A percentile compares a stretch with the other conserved stretches of the same genome.
These are phyloP conservation scores for Mallotus villosus DNA, from an alignment of 2,797 vertebrate species.

Conservation along the genomic window DNA sequence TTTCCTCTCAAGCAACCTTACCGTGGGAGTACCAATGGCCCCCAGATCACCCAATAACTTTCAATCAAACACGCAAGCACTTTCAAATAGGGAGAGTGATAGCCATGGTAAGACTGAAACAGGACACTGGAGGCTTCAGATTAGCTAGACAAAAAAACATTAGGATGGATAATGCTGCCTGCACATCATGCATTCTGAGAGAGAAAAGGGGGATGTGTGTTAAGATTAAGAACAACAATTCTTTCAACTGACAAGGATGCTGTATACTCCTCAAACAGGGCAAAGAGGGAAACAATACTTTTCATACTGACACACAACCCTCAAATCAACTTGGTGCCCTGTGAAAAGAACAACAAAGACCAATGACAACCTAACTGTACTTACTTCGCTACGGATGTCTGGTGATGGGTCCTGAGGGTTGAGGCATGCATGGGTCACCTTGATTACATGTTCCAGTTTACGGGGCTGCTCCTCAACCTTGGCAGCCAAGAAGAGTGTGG, in stretches of 20 bases:
- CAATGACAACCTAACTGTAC: conserved; percentile 28
- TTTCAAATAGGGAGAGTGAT: conserved; percentile 2
- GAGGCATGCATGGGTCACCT: conserved; percentile 89
- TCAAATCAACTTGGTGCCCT: background rate
- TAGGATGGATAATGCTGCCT: background rate
- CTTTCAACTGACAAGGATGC: background rate
- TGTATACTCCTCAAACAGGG: background rate
- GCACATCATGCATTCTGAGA: conserved; percentile 16
- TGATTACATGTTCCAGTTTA: conserved; percentile 92
- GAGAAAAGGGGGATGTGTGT: background rate
- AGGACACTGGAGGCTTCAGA: conserved; percentile 6
- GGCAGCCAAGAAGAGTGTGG: conserved; percentile 89
- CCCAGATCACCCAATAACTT: conserved; percentile 8
- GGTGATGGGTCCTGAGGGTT: conserved; percentile 87
- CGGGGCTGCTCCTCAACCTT: conserved; percentile 95
- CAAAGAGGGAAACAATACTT: background rate
- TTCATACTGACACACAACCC: background rate
- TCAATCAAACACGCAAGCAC: background rate
- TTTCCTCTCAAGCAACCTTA: conserved; percentile 17
- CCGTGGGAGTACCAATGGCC: conserved; percentile 5
- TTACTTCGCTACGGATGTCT: conserved; percentile 88
- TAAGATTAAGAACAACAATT: conserved; percentile 7
- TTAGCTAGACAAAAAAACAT: conserved; percentile 4
- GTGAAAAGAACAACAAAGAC: background rate
- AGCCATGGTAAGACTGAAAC: conserved; percentile 16